Conservation (phyloP, 1,140 invertebrate genomes). For the Agrypnia vestita region DNA sequence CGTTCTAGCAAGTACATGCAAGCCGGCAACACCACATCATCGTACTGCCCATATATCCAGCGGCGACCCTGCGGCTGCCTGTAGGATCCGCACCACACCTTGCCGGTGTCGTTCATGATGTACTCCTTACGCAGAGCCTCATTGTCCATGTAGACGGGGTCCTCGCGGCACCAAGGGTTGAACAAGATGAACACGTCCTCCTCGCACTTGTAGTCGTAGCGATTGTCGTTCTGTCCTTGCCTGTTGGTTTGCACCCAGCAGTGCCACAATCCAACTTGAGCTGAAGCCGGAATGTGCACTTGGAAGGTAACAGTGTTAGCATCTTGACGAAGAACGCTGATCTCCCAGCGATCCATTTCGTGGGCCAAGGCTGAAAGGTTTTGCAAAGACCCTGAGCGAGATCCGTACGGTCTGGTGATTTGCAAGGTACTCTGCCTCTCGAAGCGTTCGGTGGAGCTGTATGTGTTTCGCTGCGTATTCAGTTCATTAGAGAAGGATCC, state of each 20-base stretch:
- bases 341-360: conserved; percentile 76
- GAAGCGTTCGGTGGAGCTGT: conserved; percentile 67
- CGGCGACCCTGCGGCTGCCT: conserved; percentile 77
- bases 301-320: conserved; percentile 76
- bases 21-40: conserved; percentile 79
- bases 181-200: conserved; percentile 83
- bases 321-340: conserved; percentile 75
- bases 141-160: conserved; percentile 80
- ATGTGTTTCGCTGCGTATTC: conserved; percentile 68
- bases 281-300: conserved; percentile 76
- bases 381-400: conserved; percentile 66
- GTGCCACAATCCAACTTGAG: conserved; percentile 80
- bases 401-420: conserved; percentile 65
- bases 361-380: conserved; percentile 70
- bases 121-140: conserved; percentile 79
- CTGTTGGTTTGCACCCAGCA: conserved; percentile 77
- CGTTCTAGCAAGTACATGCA: conserved; percentile 78
- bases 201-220: conserved; percentile 74
- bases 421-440: conserved; percentile 67
- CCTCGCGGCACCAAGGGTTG: conserved; percentile 87
- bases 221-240: conserved; percentile 70
- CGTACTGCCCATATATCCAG: conserved; percentile 86
- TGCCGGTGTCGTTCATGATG: conserved; percentile 83
- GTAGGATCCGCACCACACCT: conserved; percentile 83
- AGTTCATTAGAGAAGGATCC: conserved; percentile 71